Conservation (phyloP, 2,113 vertebrate species). For the Monarcha castaneiventris region DNA sequence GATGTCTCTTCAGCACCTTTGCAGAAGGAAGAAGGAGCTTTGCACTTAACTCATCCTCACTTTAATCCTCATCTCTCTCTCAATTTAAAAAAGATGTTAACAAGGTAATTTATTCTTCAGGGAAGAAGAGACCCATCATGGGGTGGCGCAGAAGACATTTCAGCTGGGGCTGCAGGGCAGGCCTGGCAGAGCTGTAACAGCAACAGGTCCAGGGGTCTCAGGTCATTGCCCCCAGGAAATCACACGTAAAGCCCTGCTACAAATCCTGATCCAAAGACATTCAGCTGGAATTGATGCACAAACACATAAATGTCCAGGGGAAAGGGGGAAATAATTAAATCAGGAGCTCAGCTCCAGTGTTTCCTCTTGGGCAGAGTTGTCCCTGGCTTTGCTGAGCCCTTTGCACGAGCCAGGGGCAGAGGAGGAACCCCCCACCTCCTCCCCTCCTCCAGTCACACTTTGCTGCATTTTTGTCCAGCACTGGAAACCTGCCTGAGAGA, state of each 20-base stretch:
- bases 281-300: neutral
- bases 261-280: neutral
- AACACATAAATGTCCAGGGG: accelerated
- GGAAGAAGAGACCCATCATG: neutral
- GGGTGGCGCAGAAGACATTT: neutral
- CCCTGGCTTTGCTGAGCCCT: neutral
- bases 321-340: neutral
- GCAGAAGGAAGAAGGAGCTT: neutral
- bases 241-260: accelerated
- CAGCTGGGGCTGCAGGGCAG: neutral
- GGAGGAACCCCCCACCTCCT: neutral
- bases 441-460: accelerated
- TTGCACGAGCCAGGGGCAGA: accelerated
- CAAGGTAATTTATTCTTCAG: neutral
- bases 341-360: neutral
- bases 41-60: neutral
- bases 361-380: neutral
- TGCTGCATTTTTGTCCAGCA: neutral
- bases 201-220: neutral
- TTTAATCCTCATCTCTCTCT: neutral
- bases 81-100: neutral
- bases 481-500: neutral
- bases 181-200: neutral
- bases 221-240: neutral
- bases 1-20: neutral